Conservation (phyloP, 2,113 vertebrate genomes). For the Ammospiza nelsoni region DNA sequence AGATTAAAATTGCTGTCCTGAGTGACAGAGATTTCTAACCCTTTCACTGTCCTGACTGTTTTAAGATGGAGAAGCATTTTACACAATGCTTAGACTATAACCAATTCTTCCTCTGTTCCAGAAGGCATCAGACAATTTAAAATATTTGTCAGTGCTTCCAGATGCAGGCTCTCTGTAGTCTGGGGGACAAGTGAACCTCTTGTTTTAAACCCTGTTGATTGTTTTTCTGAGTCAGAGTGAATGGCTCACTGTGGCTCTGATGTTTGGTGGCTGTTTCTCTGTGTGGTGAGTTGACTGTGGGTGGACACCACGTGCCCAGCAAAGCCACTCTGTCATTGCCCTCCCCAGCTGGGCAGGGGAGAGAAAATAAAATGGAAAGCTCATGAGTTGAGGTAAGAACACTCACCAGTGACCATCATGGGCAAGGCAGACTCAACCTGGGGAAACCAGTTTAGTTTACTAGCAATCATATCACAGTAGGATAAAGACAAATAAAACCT, state of each 20-base stretch:
- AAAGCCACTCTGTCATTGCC: neutral
- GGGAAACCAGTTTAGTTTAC: neutral
- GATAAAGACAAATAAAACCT: neutral
- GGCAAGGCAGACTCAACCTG: neutral
- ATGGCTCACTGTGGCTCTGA: neutral
- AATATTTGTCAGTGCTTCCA: constrained; percentile 26
- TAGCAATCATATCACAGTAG: neutral
- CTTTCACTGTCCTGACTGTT: neutral
- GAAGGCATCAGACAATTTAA: neutral
- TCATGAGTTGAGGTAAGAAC: neutral
- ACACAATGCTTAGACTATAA: neutral
- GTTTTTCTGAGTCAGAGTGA: neutral
- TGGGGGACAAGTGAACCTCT: neutral
- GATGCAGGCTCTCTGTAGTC: neutral
- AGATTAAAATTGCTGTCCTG: constrained; percentile 18
- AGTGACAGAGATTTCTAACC: neutral
- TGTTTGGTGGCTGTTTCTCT: neutral
- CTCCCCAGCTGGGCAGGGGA: neutral
- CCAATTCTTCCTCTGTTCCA: neutral
- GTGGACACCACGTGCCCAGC: neutral
- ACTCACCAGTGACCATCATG: neutral
- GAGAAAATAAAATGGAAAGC: neutral
- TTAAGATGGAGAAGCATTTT: constrained; percentile 16
- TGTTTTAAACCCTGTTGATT: neutral
- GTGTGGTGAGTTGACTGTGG: neutral